Evolutionary conservation across 2,113 vertebrate species (phyloP).

Genomic region (Cavia porcellus): DNA sequence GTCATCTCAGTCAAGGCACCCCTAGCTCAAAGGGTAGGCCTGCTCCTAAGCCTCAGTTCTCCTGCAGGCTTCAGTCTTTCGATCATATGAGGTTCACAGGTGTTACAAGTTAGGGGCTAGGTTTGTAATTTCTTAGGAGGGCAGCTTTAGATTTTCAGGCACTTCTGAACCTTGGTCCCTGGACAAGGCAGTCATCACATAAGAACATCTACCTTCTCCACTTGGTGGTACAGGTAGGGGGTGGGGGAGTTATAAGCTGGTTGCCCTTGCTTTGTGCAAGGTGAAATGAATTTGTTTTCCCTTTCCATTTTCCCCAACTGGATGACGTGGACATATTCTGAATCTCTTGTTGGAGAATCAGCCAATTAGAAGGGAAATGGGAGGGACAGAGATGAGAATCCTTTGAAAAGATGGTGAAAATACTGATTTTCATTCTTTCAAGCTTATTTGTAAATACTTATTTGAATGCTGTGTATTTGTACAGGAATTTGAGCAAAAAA

Average conservation of each 20-base stretch:
- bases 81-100: background rate
- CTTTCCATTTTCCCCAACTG: slow-evolving; percentile 71
- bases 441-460: slow-evolving; percentile 96
- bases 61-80: background rate
- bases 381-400: slow-evolving; percentile 85
- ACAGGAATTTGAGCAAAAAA: slow-evolving; percentile 98
- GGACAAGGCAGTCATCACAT: slow-evolving; percentile 65
- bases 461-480: slow-evolving; percentile 98
- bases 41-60: background rate
- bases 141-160: background rate
- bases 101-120: background rate
- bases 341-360: slow-evolving; percentile 75
- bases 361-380: slow-evolving; percentile 85
- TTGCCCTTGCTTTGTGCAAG: slow-evolving; percentile 68
- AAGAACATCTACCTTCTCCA: slow-evolving; percentile 61
- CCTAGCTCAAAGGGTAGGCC: background rate
- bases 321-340: slow-evolving; percentile 77
- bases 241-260: slow-evolving; percentile 45
- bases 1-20: background rate
- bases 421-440: slow-evolving; percentile 89
- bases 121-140: slow-evolving; percentile 36
- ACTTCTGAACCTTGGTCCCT: slow-evolving; percentile 34
- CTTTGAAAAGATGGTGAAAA: slow-evolving; percentile 92
- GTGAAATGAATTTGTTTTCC: background rate
- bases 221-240: background rate